A percentile compares a stretch with the other conserved stretches of the same genome.
phyloP scores from a whole-genome alignment of 2,888 invertebrate genomes.

The Mellilla xanthometata region DNA sequence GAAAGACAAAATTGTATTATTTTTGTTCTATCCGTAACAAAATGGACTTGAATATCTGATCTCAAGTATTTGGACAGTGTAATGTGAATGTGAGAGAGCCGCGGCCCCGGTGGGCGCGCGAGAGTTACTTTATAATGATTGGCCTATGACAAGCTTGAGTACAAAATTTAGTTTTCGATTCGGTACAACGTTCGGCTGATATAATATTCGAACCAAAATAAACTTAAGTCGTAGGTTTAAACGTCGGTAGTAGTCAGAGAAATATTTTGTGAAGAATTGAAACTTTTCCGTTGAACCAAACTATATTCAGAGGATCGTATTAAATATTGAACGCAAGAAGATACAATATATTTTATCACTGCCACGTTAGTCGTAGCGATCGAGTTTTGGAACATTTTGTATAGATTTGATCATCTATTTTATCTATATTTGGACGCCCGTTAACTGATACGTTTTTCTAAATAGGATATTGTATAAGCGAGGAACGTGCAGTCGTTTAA shows the following conservation, averaged over 20 bases:
- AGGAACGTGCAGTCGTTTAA: constrained; percentile 39
- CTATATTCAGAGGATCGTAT: constrained; percentile 48
- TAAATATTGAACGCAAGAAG: constrained; percentile 48
- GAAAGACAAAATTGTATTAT: constrained; percentile 57
- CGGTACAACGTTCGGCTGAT: constrained; percentile 9
- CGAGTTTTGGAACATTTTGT: constrained; percentile 34
- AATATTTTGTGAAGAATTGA: constrained; percentile 64
- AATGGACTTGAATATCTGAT: constrained; percentile 74
- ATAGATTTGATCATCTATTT: constrained; percentile 44
- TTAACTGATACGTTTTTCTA: too few relatives aligned
- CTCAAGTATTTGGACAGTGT: constrained; percentile 66
- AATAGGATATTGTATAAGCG: constrained; percentile 21
- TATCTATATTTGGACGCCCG: constrained; percentile 2
- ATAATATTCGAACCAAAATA: constrained; percentile 20
- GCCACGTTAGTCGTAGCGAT: constrained; percentile 61
- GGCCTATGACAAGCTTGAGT: constrained; percentile 63
- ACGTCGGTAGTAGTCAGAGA: constrained; percentile 40
- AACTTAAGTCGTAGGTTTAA: constrained; percentile 20
- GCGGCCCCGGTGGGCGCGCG: constrained; percentile 14
- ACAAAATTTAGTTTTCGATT: constrained; percentile 53
- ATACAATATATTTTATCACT: constrained; percentile 74
- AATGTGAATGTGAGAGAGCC: background rate
- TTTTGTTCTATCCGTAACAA: constrained; percentile 59
- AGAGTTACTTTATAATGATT: constrained; percentile 47
- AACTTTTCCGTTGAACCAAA: constrained; percentile 36